Evolutionary conservation across 2,797 vertebrate genomes (phyloP), one percentile per base, ranked within the genome.

Genomic region (Morelia viridis): DNA sequence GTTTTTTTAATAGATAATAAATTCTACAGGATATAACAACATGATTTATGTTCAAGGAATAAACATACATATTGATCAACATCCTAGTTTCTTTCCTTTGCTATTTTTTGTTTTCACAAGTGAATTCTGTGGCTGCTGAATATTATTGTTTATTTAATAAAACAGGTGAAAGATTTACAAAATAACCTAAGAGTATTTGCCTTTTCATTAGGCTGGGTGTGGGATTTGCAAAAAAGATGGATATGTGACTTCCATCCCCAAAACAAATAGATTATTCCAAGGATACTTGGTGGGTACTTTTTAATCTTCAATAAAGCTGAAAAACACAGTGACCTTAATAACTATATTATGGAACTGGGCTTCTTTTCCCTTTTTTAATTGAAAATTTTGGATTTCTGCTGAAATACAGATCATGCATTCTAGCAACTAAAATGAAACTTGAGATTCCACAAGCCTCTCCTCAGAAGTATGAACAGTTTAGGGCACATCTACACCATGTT

Each of bases 1-100:
- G 60, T 41, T 46, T 68, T 94, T 92, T 90, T 94, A 93, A 94
- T 93, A 94, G 91, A 85, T 90, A 92, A 93, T 90, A 95, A 91
- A 90, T 95, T 57, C 95, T 90, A 94, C 64, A 91, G 88, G 88
- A 89, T 93, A 87, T 76, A 76, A 76, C 9, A 41, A 41, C 31
- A 71, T 1, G 7, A 19, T 41, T 76, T 76, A 93, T 8, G 8
- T 41, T 89, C 2, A 56, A 92, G 94, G 93, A 95, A 50, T 58
- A 94, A 89, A 94, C 92, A n/a, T 5, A 56, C 68, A 3, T 4
- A 60, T 85, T 56, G 11, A 11, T 56, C 76, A 92, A 83, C 22
- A 68, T 84, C 89, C 94, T 15, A 80, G 84, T 89, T 93, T 68
- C 31, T 28, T 93, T 83, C 6, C 71, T 91, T 2, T 93, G 46